These are phyloP conservation scores for Dysmachus trigonus DNA, from an alignment of 2,888 invertebrate genomes.

Conservation along the genomic window DNA sequence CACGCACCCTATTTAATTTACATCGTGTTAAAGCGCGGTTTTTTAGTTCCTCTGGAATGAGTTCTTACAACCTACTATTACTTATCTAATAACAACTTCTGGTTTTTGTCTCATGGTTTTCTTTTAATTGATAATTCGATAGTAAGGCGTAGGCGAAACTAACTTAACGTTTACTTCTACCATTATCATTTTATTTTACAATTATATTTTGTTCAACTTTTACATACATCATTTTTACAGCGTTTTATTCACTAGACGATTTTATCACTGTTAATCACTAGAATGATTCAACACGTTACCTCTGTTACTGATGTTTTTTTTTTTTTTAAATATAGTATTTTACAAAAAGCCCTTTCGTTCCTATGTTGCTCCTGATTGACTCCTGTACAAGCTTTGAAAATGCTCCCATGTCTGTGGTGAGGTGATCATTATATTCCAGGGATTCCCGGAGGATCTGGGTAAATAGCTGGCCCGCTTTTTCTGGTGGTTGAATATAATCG, in stretches of 20 bases:
- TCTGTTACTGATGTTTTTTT: not conserved
- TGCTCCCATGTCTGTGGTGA: not conserved
- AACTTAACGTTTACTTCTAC: not conserved
- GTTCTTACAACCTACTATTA: not conserved
- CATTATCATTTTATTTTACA: conserved; percentile 2
- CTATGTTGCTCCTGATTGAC: not conserved
- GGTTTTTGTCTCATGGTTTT: not conserved
- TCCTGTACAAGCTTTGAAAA: not conserved
- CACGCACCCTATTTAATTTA: conserved; percentile 6
- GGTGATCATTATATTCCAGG: not conserved
- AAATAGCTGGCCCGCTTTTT: not conserved
- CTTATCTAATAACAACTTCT: not conserved
- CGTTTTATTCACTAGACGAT: conserved; percentile 17
- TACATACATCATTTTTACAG: not conserved
- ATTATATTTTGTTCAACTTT: not conserved
- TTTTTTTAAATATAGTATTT: not conserved
- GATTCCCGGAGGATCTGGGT: not conserved
- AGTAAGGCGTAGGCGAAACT: conserved; percentile 39
- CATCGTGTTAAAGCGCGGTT: conserved; percentile 12
- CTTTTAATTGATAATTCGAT: conserved; percentile 37
- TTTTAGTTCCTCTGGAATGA: conserved; percentile 11
- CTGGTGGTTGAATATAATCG: not conserved
- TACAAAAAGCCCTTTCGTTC: conserved; percentile 2
- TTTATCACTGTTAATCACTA: conserved; percentile 41
- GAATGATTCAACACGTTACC: conserved; percentile 10